Percentiles rank a stretch among this genome's conserved stretches.
Conservation (phyloP, 2,888 invertebrate genomes). For the Dolichomitus sp. region DNA sequence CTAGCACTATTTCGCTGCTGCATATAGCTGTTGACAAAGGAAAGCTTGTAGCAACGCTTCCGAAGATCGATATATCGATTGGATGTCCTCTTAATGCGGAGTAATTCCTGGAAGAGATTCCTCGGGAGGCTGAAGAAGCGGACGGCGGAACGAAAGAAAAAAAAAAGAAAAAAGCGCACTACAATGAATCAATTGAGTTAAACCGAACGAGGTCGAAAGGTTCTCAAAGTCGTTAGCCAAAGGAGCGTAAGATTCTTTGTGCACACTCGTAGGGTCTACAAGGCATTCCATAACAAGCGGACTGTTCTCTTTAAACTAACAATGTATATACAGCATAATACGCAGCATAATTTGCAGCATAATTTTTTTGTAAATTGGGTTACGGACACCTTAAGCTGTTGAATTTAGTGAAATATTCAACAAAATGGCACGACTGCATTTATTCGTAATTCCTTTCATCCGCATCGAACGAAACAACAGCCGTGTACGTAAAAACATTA, state of each 20-base stretch:
- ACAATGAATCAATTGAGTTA: constrained; percentile 28
- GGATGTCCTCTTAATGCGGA: constrained; percentile 4
- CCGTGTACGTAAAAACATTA: constrained; percentile 44
- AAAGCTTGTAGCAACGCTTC: constrained; percentile 32
- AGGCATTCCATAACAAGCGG: not conserved
- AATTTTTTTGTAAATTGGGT: not conserved
- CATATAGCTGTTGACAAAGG: constrained; percentile 39
- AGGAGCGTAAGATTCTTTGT: not conserved
- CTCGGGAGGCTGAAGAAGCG: not conserved
- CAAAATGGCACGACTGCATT: constrained; percentile 54
- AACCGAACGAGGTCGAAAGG: constrained; percentile 8
- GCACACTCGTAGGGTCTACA: constrained; percentile 12
- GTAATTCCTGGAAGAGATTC: constrained; percentile 20
- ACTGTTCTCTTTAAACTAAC: not conserved
- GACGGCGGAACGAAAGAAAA: not conserved
- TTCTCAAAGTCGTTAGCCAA: constrained; percentile 37
- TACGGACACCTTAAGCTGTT: not conserved
- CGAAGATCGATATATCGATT: constrained; percentile 58
- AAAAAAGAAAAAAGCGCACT: not conserved
- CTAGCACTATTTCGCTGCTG: constrained; percentile 5
- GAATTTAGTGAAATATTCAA: not conserved
- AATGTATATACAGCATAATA: not conserved
- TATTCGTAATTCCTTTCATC: constrained; percentile 37
- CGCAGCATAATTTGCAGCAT: too few species aligned
- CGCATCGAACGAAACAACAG: constrained; percentile 13